Percentiles rank a stretch among this genome's conserved stretches.
phyloP scores from a whole-genome alignment of 2,113 vertebrate species.

The Sitta europaea region DNA sequence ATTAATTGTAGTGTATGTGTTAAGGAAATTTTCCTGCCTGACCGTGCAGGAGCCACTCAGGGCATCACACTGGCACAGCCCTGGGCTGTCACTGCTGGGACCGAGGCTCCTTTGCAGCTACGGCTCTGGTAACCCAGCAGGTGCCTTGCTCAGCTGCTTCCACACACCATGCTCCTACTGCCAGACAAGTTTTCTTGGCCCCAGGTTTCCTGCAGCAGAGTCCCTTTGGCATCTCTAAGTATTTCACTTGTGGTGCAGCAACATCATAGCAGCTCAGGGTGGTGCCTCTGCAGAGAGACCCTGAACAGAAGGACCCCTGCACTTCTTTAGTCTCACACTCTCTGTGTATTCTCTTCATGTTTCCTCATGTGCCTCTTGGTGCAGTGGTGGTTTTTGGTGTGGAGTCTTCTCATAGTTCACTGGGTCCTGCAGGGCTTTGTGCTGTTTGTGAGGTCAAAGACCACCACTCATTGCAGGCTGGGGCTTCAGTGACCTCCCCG shows the following conservation, averaged over 20 bases:
- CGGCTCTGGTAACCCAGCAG: background rate
- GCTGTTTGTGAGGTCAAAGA: background rate
- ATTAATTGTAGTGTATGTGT: accelerated
- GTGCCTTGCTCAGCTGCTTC: background rate
- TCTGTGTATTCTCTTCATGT: background rate
- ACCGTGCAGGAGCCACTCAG: background rate
- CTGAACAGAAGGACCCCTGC: no score
- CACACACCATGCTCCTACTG: background rate
- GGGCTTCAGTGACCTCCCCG: background rate
- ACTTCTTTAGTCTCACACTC: background rate
- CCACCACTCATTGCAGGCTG: background rate
- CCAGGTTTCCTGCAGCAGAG: background rate
- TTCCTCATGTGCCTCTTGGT: background rate
- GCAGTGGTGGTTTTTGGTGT: background rate
- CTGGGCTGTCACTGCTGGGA: background rate
- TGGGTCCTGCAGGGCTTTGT: background rate
- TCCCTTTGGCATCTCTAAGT: background rate
- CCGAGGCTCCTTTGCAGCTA: background rate
- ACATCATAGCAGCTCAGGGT: background rate
- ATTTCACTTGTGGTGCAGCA: background rate
- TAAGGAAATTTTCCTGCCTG: background rate
- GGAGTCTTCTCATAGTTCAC: background rate
- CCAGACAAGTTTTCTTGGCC: background rate
- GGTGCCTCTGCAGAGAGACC: background rate
- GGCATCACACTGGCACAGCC: background rate